These are phyloP conservation scores for Chionodraco myersi DNA, from an alignment of 2,113 vertebrate genomes.

Conservation along the genomic window DNA sequence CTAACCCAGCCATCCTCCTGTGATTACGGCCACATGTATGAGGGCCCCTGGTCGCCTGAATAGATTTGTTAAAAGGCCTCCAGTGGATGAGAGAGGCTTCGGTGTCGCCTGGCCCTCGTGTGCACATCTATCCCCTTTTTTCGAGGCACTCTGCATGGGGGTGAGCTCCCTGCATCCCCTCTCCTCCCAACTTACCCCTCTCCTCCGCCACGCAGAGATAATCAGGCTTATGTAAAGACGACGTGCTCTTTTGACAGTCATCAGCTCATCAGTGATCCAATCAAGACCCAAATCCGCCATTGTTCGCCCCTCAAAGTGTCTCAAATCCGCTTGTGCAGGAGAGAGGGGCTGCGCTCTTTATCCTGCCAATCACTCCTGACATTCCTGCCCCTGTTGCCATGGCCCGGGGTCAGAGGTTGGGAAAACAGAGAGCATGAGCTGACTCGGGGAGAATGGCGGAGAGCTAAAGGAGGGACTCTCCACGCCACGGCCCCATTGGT, in stretches of 20 bases:
- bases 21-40: conserved; percentile 77
- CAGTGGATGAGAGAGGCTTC: conserved; percentile 88
- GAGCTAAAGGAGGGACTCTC: conserved; percentile 86
- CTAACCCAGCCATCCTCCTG: conserved; percentile 60
- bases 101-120: conserved; percentile 86
- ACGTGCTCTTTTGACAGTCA: conserved; percentile 99
- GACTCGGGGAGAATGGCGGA: conserved; percentile 95
- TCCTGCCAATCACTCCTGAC: conserved; percentile 99
- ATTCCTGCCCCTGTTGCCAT: conserved; percentile 99
- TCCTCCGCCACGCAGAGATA: conserved; percentile 97
- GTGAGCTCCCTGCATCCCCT: conserved; percentile 77
- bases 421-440: conserved; percentile 97
- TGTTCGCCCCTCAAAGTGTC: conserved; percentile 93
- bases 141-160: conserved; percentile 87
- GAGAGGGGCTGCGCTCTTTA: conserved; percentile 89
- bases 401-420: conserved; percentile 96
- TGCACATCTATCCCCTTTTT: conserved; percentile 85
- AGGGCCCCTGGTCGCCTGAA: conserved; percentile 86
- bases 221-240: conserved; percentile 99
- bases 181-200: conserved; percentile 73
- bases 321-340: conserved; percentile 95
- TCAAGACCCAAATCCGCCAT: conserved; percentile 93
- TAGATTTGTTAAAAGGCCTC: conserved; percentile 93
- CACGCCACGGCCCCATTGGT: conserved; percentile 87
- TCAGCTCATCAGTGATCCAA: conserved; percentile 98